Base-by-base conservation (phyloP, 2,888 invertebrate genomes). In the Caenorhabditis sp. region DNA sequence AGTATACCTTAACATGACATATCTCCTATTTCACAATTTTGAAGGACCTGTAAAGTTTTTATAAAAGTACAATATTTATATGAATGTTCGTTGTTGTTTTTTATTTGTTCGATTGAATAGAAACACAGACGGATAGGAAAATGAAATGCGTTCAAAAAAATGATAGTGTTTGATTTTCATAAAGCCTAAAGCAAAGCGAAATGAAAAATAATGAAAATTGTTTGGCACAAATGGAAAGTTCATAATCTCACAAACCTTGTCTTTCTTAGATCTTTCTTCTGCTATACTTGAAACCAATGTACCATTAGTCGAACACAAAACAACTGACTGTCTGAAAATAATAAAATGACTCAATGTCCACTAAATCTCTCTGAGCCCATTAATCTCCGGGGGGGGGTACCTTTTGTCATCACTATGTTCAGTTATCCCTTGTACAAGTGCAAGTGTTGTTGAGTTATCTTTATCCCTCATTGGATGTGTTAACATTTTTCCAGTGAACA, bases 401-500 rank as follows among this genome's bases (percentile, higher is more conserved):
- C 78, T 59, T 66, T 72, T 74, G 31, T 77, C 79, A n/a, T 77
- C 76, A 60, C 76, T 76, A 20, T 74, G 59, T 5, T 72, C 76
- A 38, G 49, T 71, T 21, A 50, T 54, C 21, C 68, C 70, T 62
- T 77, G 76, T 1, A 79, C 79, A 10, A 79, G 27, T 25, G 70
- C 75, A 12, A 79, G 25, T 20, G 79, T 79, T 17, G 79, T 79
- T 1, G 79, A 79, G 50, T 77, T 79, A 58, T 79, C 79, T 25
- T 75, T 76, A 70, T 79, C 79, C 23, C 76, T 43, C 23, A 79
- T 72, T 1, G 71, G 65, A n/a, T 72, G 71, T 12, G 70, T 70
- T 17, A 76, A 54, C 69, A 74, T 70, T 65, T 75, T 73, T 3
- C 79, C 79, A 17, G 75, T 79, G 60, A 79, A 79, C 79, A 79